Percentiles rank a stretch among this genome's conserved stretches.
Conservation (phyloP, 2,797 vertebrate species). For the Fratercula arctica region DNA sequence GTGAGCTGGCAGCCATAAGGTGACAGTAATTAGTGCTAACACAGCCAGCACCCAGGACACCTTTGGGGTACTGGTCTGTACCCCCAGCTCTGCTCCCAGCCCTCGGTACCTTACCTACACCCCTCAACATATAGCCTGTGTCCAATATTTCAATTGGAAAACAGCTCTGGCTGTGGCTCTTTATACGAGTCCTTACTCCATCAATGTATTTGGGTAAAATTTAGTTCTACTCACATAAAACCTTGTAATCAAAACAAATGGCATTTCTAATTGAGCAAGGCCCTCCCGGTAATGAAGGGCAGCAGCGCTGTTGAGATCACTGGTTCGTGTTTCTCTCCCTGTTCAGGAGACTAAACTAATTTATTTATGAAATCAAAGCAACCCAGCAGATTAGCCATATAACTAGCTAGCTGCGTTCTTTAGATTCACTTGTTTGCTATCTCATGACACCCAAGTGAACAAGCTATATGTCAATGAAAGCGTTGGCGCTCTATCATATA, state of each 20-base stretch:
- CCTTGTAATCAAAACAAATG: constrained; percentile 34
- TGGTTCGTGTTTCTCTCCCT: constrained; percentile 16
- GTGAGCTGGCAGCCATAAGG: neutral
- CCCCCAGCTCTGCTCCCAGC: neutral
- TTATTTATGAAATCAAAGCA: constrained; percentile 71
- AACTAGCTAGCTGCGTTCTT: constrained; percentile 59
- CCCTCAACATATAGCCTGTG: neutral
- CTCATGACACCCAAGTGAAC: constrained; percentile 72
- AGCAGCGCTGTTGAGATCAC: constrained; percentile 37
- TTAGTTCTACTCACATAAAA: constrained; percentile 17
- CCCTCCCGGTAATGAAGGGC: constrained; percentile 13
- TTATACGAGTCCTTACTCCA: neutral
- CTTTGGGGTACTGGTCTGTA: neutral
- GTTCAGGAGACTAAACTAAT: constrained; percentile 39
- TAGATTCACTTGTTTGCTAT: constrained; percentile 65
- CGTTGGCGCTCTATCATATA: constrained; percentile 61
- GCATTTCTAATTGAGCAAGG: constrained; percentile 44
- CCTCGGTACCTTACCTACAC: neutral
- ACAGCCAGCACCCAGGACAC: neutral
- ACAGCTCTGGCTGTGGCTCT: neutral
- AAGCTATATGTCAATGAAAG: constrained; percentile 72
- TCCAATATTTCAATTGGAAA: neutral
- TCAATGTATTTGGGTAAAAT: neutral
- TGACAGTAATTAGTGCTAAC: neutral
- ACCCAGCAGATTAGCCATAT: constrained; percentile 64